Evolutionary conservation across 2,888 invertebrate genomes (phyloP).

Genomic region (Calameuta filiformis): DNA sequence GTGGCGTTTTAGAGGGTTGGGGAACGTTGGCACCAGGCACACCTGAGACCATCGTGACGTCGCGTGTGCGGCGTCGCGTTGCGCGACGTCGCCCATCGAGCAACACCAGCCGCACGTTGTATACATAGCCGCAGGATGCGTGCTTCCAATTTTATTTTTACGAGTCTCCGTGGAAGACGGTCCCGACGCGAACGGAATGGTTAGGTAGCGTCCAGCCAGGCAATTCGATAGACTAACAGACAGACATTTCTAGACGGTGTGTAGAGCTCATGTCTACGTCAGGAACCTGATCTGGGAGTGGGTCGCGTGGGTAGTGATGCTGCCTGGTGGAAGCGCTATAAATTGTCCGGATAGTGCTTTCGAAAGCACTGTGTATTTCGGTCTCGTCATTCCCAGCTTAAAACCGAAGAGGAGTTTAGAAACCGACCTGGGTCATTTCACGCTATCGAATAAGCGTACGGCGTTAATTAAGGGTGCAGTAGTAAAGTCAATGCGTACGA

Average conservation of each 20-base stretch:
- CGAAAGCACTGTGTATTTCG: constrained; percentile 5
- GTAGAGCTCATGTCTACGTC: neutral
- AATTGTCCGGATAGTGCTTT: constrained; percentile 2
- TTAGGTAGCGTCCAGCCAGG: neutral
- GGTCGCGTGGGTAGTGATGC: neutral
- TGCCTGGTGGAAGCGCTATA: neutral
- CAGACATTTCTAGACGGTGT: neutral
- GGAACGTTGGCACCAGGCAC: neutral
- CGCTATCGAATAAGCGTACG: neutral
- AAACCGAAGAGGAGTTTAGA: neutral
- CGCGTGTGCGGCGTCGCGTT: neutral
- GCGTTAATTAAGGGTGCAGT: neutral
- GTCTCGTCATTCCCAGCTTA: constrained; percentile 15
- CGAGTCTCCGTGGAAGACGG: neutral
- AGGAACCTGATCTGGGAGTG: neutral
- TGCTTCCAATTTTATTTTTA: constrained; percentile 11
- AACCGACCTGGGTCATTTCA: neutral
- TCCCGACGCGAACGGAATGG: neutral
- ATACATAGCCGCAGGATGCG: neutral
- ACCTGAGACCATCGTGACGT: constrained; percentile 6
- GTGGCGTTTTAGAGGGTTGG: neutral
- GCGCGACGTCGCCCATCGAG: neutral
- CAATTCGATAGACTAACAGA: neutral
- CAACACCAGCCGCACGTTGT: neutral
- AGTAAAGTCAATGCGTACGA: neutral